Percentiles rank a stretch among this genome's conserved stretches.
Conservation (phyloP, 2,888 invertebrate genomes). For the Sepioteuthis lessoniana region DNA sequence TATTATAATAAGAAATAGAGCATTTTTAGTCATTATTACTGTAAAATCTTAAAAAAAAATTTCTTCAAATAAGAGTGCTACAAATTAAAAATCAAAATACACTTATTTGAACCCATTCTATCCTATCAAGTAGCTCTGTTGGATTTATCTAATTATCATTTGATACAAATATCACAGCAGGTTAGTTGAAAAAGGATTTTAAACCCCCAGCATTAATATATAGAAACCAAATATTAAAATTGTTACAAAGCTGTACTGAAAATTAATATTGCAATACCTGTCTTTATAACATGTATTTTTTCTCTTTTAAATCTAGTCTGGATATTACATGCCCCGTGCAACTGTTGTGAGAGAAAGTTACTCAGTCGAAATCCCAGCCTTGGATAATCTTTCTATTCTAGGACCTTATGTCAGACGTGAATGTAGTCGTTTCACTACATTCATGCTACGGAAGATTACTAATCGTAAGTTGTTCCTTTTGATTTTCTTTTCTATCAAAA, state of each 20-base stretch:
- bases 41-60: too few species aligned
- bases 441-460: constrained; percentile 78
- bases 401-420: constrained; percentile 84
- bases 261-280: not conserved
- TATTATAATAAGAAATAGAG: too few species aligned
- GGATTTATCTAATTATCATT: too few species aligned
- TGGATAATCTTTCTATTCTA: constrained; percentile 80
- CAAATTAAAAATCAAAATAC: too few species aligned
- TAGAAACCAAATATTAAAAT: not conserved
- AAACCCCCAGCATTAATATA: not conserved
- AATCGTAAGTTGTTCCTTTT: not conserved
- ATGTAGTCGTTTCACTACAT: constrained; percentile 83
- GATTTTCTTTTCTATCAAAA: not conserved
- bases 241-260: too few species aligned
- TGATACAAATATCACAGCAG: too few species aligned
- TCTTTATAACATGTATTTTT: not conserved
- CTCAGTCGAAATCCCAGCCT: constrained; percentile 83
- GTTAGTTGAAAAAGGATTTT: not conserved
- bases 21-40: too few species aligned
- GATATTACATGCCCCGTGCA: constrained; percentile 87
- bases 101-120: too few species aligned
- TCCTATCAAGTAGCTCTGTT: too few species aligned
- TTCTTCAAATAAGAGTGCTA: too few species aligned
- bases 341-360: constrained; percentile 84
- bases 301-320: constrained; percentile 62